Evolutionary conservation across 2,113 vertebrate species (phyloP), one percentile per base, ranked within the genome.

Genomic region (Mesembrinibis cayennensis): DNA sequence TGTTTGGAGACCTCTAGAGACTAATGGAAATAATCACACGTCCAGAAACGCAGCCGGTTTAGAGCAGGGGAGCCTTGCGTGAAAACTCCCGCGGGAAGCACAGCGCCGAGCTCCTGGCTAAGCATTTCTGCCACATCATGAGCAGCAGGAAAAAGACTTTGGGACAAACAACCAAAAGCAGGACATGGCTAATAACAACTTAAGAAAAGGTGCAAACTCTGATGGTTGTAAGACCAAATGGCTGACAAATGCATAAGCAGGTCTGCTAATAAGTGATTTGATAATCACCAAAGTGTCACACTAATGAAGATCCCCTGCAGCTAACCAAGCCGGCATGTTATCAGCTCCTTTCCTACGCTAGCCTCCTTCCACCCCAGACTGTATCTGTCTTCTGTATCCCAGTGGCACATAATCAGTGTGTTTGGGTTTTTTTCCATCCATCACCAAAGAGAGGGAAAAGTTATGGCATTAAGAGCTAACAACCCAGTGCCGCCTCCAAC

Each of bases 1-100:
- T 14, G 40, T 88, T 22, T 93, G 94, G 94, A 72, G 91, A 93
- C 91, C 63, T 89, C 91, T 95, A 89, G 79, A 95, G 91, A 77
- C 65, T 26, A 7, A 36, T 15, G 52, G 19, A 27, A 56, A 88
- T 15, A 61, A 91, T 77, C 69, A 40, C 91, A 72, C 2, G 0
- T 52, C 58, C 65, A 58, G 47, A 67, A 44, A 66, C 0, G 1
- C 29, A 7, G 1, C 13, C 1, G 0, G 22, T 6, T 18, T 12
- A 26, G 29, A 5, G 1, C 62, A 20, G 45, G 30, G 32, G 10
- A 80, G 45, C 11, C 61, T 23, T 19, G 40, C 11, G 1, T 5
- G n/a, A 62, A 36, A 81, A 76, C 6, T 50, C 52, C 63, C 4
- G 1, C 3, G 50, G 73, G 69, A 81, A 77, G 27, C 0, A 2